phyloP scores from a whole-genome alignment of 2,113 vertebrate species.

The Notarius lentiginosus region DNA sequence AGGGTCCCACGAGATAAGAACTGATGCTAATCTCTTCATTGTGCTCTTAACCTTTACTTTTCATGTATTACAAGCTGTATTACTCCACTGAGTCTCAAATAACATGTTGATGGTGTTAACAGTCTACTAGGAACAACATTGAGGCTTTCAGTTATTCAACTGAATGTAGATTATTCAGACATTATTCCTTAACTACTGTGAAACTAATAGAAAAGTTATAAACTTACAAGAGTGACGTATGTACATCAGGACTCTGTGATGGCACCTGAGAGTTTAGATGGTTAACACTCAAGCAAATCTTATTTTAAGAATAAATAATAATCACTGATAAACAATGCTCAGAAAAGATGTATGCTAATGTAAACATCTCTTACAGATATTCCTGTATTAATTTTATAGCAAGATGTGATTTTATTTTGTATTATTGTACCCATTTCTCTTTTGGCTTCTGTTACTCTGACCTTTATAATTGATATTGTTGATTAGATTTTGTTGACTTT shows the following conservation, averaged over 20 bases:
- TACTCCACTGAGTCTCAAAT: background rate
- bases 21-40: slow-evolving; percentile 17
- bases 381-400: background rate
- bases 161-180: background rate
- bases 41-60: slow-evolving; percentile 1
- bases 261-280: background rate
- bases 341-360: background rate
- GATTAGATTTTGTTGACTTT: background rate
- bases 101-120: background rate
- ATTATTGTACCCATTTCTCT: background rate
- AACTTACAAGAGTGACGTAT: background rate
- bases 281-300: background rate
- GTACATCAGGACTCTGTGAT: background rate
- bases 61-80: background rate
- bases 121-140: background rate
- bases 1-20: slow-evolving; percentile 9
- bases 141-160: background rate
- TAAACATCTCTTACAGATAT: background rate
- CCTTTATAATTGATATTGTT: background rate
- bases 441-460: background rate
- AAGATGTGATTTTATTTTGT: background rate
- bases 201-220: background rate
- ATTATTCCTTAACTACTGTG: background rate
- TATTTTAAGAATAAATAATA: background rate
- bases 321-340: background rate